Evolutionary conservation across 2,797 vertebrate species (phyloP), one percentile per base, ranked within the genome.

Genomic region (Sebastes trivittatus): DNA sequence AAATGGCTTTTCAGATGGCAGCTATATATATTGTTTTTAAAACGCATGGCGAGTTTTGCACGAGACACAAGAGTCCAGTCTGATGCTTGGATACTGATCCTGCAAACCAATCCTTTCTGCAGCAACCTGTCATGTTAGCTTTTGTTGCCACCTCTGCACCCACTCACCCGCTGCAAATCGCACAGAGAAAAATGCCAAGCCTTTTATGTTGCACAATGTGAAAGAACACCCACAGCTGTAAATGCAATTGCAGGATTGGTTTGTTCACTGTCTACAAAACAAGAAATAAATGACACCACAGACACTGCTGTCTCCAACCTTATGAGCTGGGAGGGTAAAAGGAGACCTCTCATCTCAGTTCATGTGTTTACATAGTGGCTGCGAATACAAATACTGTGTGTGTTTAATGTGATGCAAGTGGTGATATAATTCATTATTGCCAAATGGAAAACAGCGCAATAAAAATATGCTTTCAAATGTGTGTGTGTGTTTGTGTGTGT

Each of bases 361-460:
- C 25, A 52, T 54, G 22, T 66, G 80, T 85, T 81, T 78, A 76
- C 72, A 77, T 27, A 85, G 67, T 34, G 56, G 23, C 68, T 23
- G 42, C 20, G 69, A 68, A 66, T n/a, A 78, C 72, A 71, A 78
- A 70, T 59, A 59, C 34, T 67, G 65, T 77, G 68, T 70, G 63
- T 67, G 72, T 13, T 73, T 69, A 71, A 59, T 71, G n/a, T 61
- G 16, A 38, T 72, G 38, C 55, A 68, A 74, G 38, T 7, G 23
- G 65, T 66, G 55, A 38, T 77, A 64, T 49, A 59, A 78, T 68
- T 72, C 13, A 80, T 80, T 56, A 75, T 49, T 49, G 46, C 58
- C 77, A 59, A 36, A 70, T 72, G 67, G 54, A 20, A 59, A 7
- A 52, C 6, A 64, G 56, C 7, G 6, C n/a, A 72, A 34, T 23